These are phyloP conservation scores for Omphaloscelis lunosa DNA, from an alignment of 2,888 invertebrate genomes.

Conservation along the genomic window DNA sequence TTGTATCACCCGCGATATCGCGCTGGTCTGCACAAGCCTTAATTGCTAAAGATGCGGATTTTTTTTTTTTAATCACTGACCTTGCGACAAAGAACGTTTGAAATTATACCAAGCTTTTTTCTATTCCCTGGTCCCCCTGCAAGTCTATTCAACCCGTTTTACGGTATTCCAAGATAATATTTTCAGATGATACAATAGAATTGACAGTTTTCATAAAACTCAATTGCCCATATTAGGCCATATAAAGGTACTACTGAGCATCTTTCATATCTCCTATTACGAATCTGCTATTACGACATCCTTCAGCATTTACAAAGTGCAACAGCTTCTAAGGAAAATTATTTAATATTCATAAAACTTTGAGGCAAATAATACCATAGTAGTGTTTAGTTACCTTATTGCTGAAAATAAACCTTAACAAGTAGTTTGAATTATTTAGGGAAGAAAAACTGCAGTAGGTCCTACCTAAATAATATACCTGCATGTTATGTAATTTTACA, in stretches of 20 bases:
- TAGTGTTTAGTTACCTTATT: slow-evolving; percentile 22
- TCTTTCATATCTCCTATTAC: not conserved
- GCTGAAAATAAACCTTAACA: slow-evolving; percentile 32
- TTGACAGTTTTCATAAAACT: not conserved
- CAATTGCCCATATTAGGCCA: not conserved
- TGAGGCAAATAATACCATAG: not conserved
- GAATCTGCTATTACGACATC: not conserved
- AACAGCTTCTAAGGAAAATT: slow-evolving; percentile 6
- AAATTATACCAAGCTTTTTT: not conserved
- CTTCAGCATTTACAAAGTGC: slow-evolving; percentile 1
- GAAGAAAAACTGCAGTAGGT: not conserved
- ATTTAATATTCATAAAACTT: not conserved
- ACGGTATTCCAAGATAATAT: not conserved
- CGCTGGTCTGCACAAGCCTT: too few species aligned
- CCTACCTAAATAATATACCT: too few species aligned
- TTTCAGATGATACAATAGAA: not conserved
- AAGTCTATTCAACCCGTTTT: not conserved
- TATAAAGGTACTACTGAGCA: not conserved
- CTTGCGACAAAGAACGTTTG: not conserved
- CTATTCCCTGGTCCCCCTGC: not conserved
- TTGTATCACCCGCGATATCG: too few species aligned
- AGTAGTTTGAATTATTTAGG: not conserved
- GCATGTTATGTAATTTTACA: not conserved
- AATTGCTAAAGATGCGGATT: not conserved
- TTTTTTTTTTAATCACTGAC: not conserved